These are phyloP conservation scores for Neodontobutis hainanensis DNA, from an alignment of 2,113 vertebrate genomes.

Conservation along the genomic window DNA sequence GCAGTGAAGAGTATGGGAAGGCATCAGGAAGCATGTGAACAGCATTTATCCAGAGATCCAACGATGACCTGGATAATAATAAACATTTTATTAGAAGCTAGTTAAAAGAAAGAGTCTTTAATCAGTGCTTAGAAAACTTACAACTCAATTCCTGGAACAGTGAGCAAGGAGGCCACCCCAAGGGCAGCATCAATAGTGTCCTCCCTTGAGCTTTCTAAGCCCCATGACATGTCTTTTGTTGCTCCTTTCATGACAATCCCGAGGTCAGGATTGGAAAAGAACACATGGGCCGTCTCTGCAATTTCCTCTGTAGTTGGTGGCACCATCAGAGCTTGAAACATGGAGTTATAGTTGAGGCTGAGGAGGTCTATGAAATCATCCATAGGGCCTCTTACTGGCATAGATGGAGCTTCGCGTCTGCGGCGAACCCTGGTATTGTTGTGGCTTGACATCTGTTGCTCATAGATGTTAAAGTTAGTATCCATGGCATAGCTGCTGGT, in stretches of 20 bases:
- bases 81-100: neutral
- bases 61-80: conserved; percentile 51
- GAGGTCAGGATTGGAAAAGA: conserved; percentile 73
- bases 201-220: conserved; percentile 43
- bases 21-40: conserved; percentile 60
- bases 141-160: conserved; percentile 42
- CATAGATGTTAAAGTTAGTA: neutral
- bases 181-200: conserved; percentile 62
- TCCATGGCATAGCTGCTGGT: conserved; percentile 32
- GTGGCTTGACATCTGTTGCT: neutral
- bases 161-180: conserved; percentile 62
- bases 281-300: conserved; percentile 65
- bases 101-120: too few species aligned
- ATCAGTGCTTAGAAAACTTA: conserved; percentile 29
- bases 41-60: conserved; percentile 54
- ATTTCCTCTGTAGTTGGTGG: conserved; percentile 60
- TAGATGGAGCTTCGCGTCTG: conserved; percentile 26
- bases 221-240: conserved; percentile 42
- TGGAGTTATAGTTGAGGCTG: conserved; percentile 66
- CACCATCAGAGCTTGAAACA: conserved; percentile 56
- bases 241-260: conserved; percentile 65
- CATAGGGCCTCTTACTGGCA: conserved; percentile 42
- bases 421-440: neutral
- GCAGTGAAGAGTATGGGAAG: conserved; percentile 51
- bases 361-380: conserved; percentile 75